Conservation (phyloP, 2,797 vertebrate species). For the Sebastes reedi region DNA sequence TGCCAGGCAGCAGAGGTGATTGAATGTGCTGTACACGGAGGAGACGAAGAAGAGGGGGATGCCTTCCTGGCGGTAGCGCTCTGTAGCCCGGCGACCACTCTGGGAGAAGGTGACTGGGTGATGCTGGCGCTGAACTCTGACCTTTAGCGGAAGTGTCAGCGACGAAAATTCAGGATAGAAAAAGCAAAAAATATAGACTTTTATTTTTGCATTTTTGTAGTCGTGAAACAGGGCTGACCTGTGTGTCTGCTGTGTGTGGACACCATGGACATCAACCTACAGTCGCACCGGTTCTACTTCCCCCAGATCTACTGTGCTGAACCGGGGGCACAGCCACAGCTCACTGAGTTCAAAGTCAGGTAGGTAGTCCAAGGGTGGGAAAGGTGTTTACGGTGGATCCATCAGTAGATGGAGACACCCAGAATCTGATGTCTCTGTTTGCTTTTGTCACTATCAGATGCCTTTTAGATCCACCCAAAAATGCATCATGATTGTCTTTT, state of each 20-base stretch:
- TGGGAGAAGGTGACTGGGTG: conserved; percentile 36
- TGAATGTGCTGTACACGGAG: conserved; percentile 36
- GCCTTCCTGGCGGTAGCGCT: conserved; percentile 53
- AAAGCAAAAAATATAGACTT: not conserved
- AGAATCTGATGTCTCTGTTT: not conserved
- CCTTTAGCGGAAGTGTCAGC: conserved; percentile 49
- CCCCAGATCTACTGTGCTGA: conserved; percentile 83
- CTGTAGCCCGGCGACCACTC: conserved; percentile 32
- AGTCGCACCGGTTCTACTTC: conserved; percentile 83
- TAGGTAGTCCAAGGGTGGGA: conserved; percentile 53
- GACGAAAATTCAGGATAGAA: conserved; percentile 3
- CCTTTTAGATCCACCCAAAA: conserved; percentile 6
- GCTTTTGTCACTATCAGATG: conserved; percentile 8
- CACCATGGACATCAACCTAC: conserved; percentile 84
- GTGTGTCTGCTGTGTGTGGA: conserved; percentile 43
- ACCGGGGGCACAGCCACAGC: conserved; percentile 70
- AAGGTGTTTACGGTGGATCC: not conserved
- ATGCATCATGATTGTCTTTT: conserved; percentile 4
- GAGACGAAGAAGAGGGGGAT: conserved; percentile 64
- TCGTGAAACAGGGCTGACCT: conserved; percentile 15
- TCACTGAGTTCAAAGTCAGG: conserved; percentile 83
- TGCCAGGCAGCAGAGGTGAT: conserved; percentile 60
- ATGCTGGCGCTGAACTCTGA: conserved; percentile 57
- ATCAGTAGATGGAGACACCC: not conserved
- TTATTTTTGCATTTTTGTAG: not conserved